Base-by-base conservation (phyloP, 2,113 vertebrate species). In the Malurus cyaneus region DNA sequence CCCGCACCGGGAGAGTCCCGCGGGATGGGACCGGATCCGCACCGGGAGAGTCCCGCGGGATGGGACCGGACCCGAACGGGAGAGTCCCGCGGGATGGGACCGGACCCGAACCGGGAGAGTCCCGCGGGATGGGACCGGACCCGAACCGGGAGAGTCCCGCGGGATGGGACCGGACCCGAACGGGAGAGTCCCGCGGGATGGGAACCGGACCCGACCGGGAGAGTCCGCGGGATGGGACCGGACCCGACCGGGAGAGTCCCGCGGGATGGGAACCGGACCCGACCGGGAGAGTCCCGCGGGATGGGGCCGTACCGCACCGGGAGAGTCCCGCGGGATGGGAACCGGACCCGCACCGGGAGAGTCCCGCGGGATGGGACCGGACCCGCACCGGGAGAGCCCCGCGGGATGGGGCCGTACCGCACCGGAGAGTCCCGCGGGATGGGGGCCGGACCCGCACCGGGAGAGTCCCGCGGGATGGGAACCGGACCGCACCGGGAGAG, bases 221-320 rank as follows among this genome's bases (percentile, higher is more conserved):
- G 44, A 18, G 21, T 71, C 41, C 53, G 32, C 7, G 54, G 71
- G 41, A 36, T 59, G 71, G 41, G 24, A 12, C 54, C 13, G 54
- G 54, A 57, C 19, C 98, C 98, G 97, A 91, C 95, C 91, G 98
- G 46, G 28, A 49, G 44, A 18, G 21, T 71, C 41, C 53, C 54
- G 32, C 9, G 54, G 71, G 53, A 36, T 59, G 71, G 71, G 31
- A 12, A n/a, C 54, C 12, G 39, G 39, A 56, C 17, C 31, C 44
- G 18, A 18, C 29, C n/a, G 26, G 32, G 4, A 74, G 39, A 41
- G 2, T 34, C 31, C 36, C 36, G 36, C 36, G 36, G 36, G 36
- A 36, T 36, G 36, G 36, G 36, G 36, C 31, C 3, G 54, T 32
- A 24, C 11, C 25, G 97, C 91, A 95, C 89, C 91, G 98, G 46